Conservation (phyloP, 2,888 invertebrate species). For the Abscondita cerata region DNA sequence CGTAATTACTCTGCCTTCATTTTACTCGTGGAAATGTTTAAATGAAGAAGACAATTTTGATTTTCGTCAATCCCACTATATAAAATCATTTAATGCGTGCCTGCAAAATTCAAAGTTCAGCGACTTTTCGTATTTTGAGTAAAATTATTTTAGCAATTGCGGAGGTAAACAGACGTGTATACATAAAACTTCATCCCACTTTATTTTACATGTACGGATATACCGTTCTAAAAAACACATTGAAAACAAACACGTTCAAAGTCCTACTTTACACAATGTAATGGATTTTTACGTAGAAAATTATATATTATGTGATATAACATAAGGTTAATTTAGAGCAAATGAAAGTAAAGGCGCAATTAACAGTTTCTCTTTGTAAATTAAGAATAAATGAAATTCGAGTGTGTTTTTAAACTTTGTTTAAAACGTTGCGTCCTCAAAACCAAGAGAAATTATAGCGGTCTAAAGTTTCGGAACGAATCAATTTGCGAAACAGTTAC, state of each 20-base stretch:
- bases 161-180: background rate
- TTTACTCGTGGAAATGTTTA: no score
- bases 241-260: background rate
- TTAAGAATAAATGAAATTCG: slow-evolving; percentile 1
- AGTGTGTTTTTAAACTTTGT: no score
- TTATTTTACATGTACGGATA: slow-evolving; percentile 16
- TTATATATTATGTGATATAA: slow-evolving; percentile 1
- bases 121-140: slow-evolving; percentile 22
- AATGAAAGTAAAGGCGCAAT: slow-evolving; percentile 14
- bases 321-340: background rate
- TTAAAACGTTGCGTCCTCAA: background rate
- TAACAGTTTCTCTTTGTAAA: slow-evolving; percentile 17
- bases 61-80: background rate
- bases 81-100: slow-evolving; percentile 10
- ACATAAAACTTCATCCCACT: slow-evolving; percentile 5
- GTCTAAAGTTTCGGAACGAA: no score
- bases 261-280: background rate
- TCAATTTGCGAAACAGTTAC: no score
- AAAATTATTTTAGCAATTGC: slow-evolving; percentile 26
- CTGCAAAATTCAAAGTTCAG: slow-evolving; percentile 20
- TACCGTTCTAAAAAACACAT: slow-evolving; percentile 7
- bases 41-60: background rate
- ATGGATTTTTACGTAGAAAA: background rate
- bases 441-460: no score
- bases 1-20: no score